Conservation (phyloP, 1,140 invertebrate genomes). For the Galleria mellonella region DNA sequence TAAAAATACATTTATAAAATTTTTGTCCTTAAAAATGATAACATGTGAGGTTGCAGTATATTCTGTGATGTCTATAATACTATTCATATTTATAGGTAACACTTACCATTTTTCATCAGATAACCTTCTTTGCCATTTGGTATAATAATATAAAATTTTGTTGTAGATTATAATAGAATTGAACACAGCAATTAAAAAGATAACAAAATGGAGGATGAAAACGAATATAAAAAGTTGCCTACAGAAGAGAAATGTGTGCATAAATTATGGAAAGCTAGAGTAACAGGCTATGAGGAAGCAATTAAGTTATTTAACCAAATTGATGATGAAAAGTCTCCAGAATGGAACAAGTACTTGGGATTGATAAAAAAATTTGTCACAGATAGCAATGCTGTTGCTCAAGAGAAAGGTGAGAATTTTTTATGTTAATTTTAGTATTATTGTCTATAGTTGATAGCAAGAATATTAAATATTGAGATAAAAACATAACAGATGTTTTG, state of each 20-base stretch:
- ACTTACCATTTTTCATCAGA: too few species aligned
- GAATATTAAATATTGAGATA: too few species aligned
- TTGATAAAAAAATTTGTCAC: conserved; percentile 97
- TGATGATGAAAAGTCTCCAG: conserved; percentile 93
- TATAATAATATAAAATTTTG: too few species aligned
- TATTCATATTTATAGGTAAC: too few species aligned
- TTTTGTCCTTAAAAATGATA: too few species aligned
- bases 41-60: too few species aligned
- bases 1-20: too few species aligned
- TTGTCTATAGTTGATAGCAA: too few species aligned
- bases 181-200: conserved; percentile 6
- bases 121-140: too few species aligned
- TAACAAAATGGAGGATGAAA: conserved; percentile 87
- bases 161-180: too few species aligned
- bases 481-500: too few species aligned
- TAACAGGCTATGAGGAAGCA: conserved; percentile 95
- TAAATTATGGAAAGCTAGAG: conserved; percentile 96
- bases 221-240: conserved; percentile 93
- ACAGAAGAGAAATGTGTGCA: conserved; percentile 93
- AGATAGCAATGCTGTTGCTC: conserved; percentile 95
- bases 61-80: too few species aligned
- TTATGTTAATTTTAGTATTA: not conserved
- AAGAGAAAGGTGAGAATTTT: conserved; percentile 87
- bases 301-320: conserved; percentile 90
- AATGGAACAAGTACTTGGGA: conserved; percentile 93